Evolutionary conservation across 2,888 invertebrate genomes (phyloP).

Genomic region (Urechis unicinctus): DNA sequence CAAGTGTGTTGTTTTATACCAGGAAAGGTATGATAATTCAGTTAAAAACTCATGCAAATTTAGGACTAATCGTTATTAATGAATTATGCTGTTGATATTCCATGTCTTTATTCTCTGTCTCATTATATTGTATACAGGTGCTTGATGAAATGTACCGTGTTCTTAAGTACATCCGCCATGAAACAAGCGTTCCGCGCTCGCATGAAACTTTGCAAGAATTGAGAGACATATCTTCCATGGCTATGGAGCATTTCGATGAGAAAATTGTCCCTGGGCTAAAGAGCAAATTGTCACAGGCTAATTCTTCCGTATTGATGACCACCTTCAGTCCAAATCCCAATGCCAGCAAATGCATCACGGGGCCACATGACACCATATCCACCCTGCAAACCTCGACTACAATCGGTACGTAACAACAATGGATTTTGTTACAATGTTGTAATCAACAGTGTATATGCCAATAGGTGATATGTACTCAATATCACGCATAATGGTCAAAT

Average conservation of each 20-base stretch:
- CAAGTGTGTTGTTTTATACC: constrained; percentile 87
- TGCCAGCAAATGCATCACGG: background rate
- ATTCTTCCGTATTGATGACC: background rate
- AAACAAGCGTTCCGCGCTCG: constrained; percentile 60
- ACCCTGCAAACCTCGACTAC: no score
- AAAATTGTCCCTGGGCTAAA: constrained; percentile 69
- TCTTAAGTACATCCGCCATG: constrained; percentile 60
- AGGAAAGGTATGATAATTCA: constrained; percentile 64
- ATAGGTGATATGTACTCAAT: no score
- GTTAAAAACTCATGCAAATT: no score
- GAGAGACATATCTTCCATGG: constrained; percentile 87
- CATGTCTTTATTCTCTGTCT: background rate
- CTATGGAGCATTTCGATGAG: constrained; percentile 93
- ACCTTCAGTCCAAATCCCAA: background rate
- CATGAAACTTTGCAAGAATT: constrained; percentile 82
- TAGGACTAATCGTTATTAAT: background rate
- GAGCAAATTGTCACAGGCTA: constrained; percentile 23
- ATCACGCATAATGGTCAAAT: no score
- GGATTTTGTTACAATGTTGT: no score
- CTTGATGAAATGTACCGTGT: constrained; percentile 81
- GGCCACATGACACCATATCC: no score
- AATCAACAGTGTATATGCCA: no score
- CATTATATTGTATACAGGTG: constrained; percentile 56
- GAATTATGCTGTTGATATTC: background rate
- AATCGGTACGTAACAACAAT: background rate